Evolutionary conservation across 2,888 invertebrate species (phyloP), one percentile per base, ranked within the genome.

Genomic region (Microchrysa polita): DNA sequence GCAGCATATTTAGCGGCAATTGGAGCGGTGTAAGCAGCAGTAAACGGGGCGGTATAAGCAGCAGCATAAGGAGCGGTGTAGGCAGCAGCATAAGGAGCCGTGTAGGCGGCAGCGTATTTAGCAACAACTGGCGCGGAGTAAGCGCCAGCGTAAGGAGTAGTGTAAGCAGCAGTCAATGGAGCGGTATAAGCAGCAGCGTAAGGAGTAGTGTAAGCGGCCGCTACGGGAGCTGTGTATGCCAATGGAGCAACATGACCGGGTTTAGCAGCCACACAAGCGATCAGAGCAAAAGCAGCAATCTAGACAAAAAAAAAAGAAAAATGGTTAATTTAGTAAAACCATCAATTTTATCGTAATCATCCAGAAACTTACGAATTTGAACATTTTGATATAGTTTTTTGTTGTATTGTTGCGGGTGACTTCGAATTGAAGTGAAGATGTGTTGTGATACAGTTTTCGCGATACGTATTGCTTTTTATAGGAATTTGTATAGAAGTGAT

Each of bases 301-400:
- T 61, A 40, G 16, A 40, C 40, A 61, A 61, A 16, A 55, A n/a
- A n/a, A 10, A 55, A 34, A 34, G 27, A 34, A 34, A n/a, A n/a
- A n/a, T n/a, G n/a, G n/a, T n/a, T n/a, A n/a, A 5, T 34, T 34
- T 34, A 34, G 2, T 34, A 34, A 34, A 34, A 34, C 27, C 7
- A 7, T 20, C 12, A 27, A 59, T 14, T 59, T 22, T 59, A 23
- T 52, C n/a, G 52, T 52, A 16, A 1, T 52, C 52, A 52, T 52
- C 1, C 18, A 9, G 7, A 40, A 34, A 61, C 61, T 61, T 61
- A 61, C 61, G 61, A 61, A 61, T 61, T 61, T 61, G 61, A 61
- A 61, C 61, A 61, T 61, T 61, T 61, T 61, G 61, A 18, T 40
- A 40, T 5, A n/a, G 34, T 61, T 61, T 61, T 27, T n/a, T n/a